A percentile compares a stretch with the other conserved stretches of the same genome.
Conservation (phyloP, 2,113 vertebrate species). For the Lagenorhynchus albirostris region DNA sequence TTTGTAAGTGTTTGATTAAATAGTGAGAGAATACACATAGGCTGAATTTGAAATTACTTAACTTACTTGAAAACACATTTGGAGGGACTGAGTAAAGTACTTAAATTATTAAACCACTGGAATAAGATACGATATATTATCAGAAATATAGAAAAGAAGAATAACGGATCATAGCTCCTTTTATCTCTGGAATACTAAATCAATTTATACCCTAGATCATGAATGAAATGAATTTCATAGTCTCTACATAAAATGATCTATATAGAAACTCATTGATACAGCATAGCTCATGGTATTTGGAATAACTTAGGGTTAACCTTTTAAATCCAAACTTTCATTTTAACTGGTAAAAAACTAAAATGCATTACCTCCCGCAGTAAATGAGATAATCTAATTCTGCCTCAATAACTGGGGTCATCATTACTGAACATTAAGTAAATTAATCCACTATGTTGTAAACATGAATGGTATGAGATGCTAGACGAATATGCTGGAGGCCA, state of each 20-base stretch:
- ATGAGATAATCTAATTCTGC: not conserved
- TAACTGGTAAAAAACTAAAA: slow-evolving; percentile 6
- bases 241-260: not conserved
- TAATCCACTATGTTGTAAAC: not conserved
- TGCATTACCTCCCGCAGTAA: not conserved
- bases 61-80: slow-evolving; percentile 37
- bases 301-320: not conserved
- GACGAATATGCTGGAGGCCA: not conserved
- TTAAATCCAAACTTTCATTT: slow-evolving; percentile 20
- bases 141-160: not conserved
- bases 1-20: slow-evolving; percentile 18
- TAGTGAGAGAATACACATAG: not conserved
- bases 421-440: not conserved
- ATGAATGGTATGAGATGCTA: not conserved
- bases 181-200: not conserved
- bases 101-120: slow-evolving; percentile 3
- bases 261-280: not conserved
- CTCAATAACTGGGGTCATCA: not conserved
- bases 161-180: not conserved
- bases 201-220: not conserved
- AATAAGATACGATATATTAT: not conserved
- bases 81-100: not conserved
- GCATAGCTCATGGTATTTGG: not conserved
- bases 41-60: slow-evolving; percentile 28
- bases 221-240: slow-evolving; percentile 14